Base-by-base conservation (phyloP, 2,113 vertebrate genomes). In the Zosterops pallidus region DNA sequence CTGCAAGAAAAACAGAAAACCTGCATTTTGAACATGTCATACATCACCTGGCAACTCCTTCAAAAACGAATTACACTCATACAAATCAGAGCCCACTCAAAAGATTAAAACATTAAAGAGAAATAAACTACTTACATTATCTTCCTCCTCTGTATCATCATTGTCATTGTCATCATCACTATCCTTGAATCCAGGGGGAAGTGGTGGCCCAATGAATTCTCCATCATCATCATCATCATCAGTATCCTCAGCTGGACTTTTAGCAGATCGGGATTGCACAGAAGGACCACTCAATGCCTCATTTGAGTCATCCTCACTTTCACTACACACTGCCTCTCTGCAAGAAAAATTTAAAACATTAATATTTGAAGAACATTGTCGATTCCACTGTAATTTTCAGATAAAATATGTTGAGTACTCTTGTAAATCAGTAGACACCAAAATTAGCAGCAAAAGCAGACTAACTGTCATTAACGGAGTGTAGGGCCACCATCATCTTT, bases 281-380 rank as follows among this genome's bases (percentile, higher is more conserved):
- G 98, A 98, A 68, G 99, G 98, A 23, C 98, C 99, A 76, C 98
- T 98, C 35, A 97, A 62, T 4, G 98, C 98, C 52, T 98, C 98
- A 78, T 92, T 97, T 24, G 98, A 98, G 62, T 92, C 98, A 11
- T 97, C 97, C 71, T 97, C 97, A 60, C 90, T 97, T 87, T 85
- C 97, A 93, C 94, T 96, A 57, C 42, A 65, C 12, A 46, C 72
- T 53, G 70, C 60, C 10, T 74, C 94, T 65, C 97, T 98, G 88
- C 6, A 72, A 20, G 3, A 15, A 91, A 83, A 78, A 88, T 46
- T 29, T 22, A 9, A 12, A 69, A 44, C 49, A 29, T 11, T 28
- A 67, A 0, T 55, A 46, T 81, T 56, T 77, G 20, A 69, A 59
- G 15, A 77, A 62, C 13, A 62, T 3, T 1, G 0, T 22, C 35